phyloP scores from a whole-genome alignment of 2,113 vertebrate species.

The Micromys minutus region DNA sequence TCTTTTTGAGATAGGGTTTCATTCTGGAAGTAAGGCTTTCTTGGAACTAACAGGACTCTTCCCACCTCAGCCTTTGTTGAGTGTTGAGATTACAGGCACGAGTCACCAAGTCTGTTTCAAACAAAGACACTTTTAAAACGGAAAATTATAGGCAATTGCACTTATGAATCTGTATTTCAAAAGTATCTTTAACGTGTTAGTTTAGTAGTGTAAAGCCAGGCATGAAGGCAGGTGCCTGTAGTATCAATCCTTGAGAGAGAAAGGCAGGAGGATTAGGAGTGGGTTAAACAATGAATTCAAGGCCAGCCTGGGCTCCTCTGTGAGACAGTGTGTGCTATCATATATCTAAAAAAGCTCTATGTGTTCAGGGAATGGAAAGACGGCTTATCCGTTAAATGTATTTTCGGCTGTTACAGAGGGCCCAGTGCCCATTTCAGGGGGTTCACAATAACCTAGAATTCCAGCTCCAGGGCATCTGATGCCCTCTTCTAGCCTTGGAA shows the following conservation, averaged over 20 bases:
- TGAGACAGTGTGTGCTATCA: not conserved
- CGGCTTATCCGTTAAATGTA: not conserved
- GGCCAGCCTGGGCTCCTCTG: not conserved
- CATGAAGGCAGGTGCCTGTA: not conserved
- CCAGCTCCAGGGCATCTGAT: not conserved
- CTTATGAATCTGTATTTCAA: not conserved
- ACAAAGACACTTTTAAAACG: not conserved
- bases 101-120: not conserved
- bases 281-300: not conserved
- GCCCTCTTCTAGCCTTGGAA: not conserved
- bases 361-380: not conserved
- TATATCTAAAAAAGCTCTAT: not conserved
- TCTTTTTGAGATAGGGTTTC: not conserved
- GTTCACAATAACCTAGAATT: not conserved
- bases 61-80: not conserved
- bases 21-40: not conserved
- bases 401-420: not conserved
- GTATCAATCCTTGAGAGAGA: not conserved
- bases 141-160: not conserved
- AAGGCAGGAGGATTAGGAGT: not conserved
- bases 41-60: not conserved
- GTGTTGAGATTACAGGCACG: not conserved
- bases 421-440: not conserved
- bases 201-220: not conserved
- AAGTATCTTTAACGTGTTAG: slow-evolving; percentile 1